These are phyloP conservation scores for Cairina moschata DNA, from an alignment of 2,113 vertebrate species.

Conservation along the genomic window DNA sequence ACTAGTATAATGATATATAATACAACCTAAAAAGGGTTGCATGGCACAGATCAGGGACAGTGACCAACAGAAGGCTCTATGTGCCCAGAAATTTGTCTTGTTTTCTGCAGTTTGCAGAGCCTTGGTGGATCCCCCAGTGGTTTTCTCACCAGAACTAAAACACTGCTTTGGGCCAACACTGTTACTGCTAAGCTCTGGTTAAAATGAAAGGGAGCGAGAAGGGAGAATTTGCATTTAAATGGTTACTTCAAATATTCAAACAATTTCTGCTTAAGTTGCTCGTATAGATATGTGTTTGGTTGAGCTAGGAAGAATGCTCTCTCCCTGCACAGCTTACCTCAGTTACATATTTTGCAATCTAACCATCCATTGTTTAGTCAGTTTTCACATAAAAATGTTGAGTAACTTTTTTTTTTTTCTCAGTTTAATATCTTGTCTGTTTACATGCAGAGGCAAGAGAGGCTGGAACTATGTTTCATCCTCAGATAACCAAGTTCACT, in stretches of 20 bases:
- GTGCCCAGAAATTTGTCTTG: background rate
- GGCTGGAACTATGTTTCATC: background rate
- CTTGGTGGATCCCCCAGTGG: background rate
- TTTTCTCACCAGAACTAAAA: background rate
- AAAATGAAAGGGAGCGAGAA: background rate
- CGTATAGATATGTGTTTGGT: background rate
- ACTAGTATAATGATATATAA: background rate
- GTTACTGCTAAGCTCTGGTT: background rate
- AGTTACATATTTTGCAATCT: background rate
- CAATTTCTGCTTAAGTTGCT: background rate
- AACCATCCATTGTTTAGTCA: background rate
- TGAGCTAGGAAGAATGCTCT: background rate
- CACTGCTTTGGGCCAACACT: background rate
- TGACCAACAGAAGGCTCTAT: background rate
- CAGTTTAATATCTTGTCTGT: background rate
- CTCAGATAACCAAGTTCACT: background rate
- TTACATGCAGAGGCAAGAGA: background rate
- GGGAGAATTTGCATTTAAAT: background rate
- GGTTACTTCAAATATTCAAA: background rate
- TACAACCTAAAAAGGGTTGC: background rate
- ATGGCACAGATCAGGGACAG: background rate
- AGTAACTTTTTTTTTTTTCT: background rate
- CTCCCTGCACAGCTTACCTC: background rate
- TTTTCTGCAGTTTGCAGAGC: background rate
- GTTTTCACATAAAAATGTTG: background rate